Base-by-base conservation (phyloP, 2,888 invertebrate species). In the Tupiocoris notatus region DNA sequence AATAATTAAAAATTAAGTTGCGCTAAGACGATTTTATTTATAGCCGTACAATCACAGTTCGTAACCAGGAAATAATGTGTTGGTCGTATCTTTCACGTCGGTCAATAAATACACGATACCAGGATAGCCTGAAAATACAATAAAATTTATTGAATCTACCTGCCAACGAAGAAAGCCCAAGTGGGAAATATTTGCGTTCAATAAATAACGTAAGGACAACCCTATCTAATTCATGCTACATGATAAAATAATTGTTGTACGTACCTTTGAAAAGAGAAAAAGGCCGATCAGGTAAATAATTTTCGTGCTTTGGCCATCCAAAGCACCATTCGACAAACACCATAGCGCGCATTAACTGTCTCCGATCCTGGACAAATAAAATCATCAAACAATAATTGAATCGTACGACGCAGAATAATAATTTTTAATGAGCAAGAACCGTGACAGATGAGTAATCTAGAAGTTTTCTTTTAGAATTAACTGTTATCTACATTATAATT, bases 311-410 rank as follows among this genome's bases (percentile, higher is more conserved):
- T 78, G 91, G 91, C 79, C 91, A 91, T 79, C 89, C 86, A 70
- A 89, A 86, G 82, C 93, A 93, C 91, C 93, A 95, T 80, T 92
- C 90, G 79, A 90, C 90, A 85, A 94, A 94, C 84, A 90, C 89
- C 75, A 88, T 87, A 0, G 94, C 93, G 80, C 92, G 86, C 82
- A 94, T 89, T 18, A 95, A 84, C 83, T 94, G 87, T 79, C 88
- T 87, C n/a, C 87, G 84, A 79, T 93, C 89, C 88, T 91, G 83
- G 3, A 83, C 86, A 16, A 76, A 18, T n/a, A n/a, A 23, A 82
- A 76, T 18, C 12, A 39, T 39, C 12, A 39, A 39, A 39, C 39
- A 12, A 7, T 3, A 39, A 39, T 12, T 39, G 39, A 12, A 39
- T 39, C 39, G 12, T 66, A 18, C 21, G n/a, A 3, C 7, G 1